Evolutionary conservation across 2,113 vertebrate species (phyloP), one percentile per base, ranked within the genome.

Genomic region (Channa argus): DNA sequence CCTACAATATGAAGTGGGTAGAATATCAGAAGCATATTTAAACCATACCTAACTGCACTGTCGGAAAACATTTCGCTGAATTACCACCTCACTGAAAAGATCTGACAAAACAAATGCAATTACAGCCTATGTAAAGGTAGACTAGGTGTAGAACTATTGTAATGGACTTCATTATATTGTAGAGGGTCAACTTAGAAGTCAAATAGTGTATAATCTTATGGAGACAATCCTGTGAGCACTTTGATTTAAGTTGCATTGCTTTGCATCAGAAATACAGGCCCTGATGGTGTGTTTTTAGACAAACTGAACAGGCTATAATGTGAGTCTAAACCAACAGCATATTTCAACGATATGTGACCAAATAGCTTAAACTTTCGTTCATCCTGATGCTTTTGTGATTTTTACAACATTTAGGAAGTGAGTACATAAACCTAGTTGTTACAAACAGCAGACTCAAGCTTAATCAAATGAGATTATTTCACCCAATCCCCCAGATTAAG

Each of bases 391-490:
- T 33, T 69, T 51, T 2, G 51, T 54, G 45, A 8, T 49, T 45
- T 64, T 49, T 5, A 36, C 0, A 8, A 45, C 33, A n/a, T 62
- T 24, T 14, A 59, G 37, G 65, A 67, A 70, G 52, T 58, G 72
- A 79, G 43, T 4, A 45, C 44, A 49, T 39, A 45, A 77, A 46
- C 41, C 43, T 9, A 2, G 38, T 24, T 55, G 65, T 67, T 33
- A 59, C 70, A 67, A 84, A 60, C 65, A 63, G 4, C 73, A 52
- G 68, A 59, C 68, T 74, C 10, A 67, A 55, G 51, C 65, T 47
- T 37, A 10, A 69, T 52, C 37, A 77, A 83, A 82, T 71, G 33
- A 69, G 69, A 83, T 79, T 83, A 79, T 84, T 83, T 60, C 64
- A 5, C 45, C 50, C 79, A 77, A 87, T 84, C 74, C 55, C 7